Percentiles rank a stretch among this genome's conserved stretches.
Evolutionary conservation across 1,140 invertebrate species (phyloP).

Genomic region (Philopotamus ludificatus): DNA sequence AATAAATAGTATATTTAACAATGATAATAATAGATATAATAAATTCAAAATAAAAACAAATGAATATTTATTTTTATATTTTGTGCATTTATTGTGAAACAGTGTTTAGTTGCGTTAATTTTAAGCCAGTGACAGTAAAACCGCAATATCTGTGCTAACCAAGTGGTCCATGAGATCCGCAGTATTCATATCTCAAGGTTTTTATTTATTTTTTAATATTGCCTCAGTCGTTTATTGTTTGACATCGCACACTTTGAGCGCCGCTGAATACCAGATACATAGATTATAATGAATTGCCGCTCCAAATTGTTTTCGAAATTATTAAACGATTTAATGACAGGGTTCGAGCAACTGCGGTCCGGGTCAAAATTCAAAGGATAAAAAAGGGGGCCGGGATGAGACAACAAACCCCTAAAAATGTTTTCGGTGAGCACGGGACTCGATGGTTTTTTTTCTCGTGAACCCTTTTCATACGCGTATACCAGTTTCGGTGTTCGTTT

Average conservation of each 20-base stretch:
- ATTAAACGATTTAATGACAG: conserved; percentile 33
- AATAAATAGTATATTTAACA: no score
- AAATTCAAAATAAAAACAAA: no score
- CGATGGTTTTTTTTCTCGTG: conserved; percentile 1
- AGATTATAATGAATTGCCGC: conserved; percentile 16
- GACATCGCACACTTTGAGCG: conserved; percentile 1
- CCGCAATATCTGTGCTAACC: no score
- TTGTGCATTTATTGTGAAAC: no score
- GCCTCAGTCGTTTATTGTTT: no score
- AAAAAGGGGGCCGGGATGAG: neutral
- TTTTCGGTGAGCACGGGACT: neutral
- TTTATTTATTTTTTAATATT: no score
- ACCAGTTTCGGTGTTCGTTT: neutral
- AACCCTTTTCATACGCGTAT: conserved; percentile 5
- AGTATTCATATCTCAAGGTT: no score
- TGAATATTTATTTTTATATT: no score
- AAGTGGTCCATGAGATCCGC: no score
- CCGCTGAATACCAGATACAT: neutral
- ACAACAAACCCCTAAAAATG: neutral
- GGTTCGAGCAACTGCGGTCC: neutral
- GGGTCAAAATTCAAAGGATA: neutral
- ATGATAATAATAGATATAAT: no score
- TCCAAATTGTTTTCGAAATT: conserved; percentile 30
- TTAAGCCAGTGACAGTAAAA: no score
- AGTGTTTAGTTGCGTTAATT: no score